phyloP scores from a whole-genome alignment of 2,888 invertebrate species.

The Andrena chrysosceles region DNA sequence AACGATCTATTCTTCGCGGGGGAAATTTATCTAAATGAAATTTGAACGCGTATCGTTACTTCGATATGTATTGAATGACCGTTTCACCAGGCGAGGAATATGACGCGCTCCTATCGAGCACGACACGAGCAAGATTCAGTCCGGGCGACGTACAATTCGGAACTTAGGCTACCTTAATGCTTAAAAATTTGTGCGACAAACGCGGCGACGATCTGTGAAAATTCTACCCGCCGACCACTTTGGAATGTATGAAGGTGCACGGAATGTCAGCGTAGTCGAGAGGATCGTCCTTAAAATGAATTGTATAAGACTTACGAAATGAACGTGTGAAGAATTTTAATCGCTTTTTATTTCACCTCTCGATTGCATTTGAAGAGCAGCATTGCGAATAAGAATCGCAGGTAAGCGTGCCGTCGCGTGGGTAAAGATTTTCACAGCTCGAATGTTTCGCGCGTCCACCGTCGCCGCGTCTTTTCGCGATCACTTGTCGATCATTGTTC shows the following conservation, averaged over 20 bases:
- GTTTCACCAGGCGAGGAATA: background rate
- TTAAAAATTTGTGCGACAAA: slow-evolving; percentile 46
- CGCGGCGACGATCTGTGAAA: slow-evolving; percentile 36
- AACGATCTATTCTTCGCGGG: background rate
- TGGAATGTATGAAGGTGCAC: slow-evolving; percentile 25
- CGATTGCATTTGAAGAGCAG: background rate
- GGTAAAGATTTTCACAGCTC: slow-evolving; percentile 8
- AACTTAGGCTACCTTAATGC: slow-evolving; percentile 72
- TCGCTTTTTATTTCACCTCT: slow-evolving; percentile 10
- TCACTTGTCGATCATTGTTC: slow-evolving; percentile 43
- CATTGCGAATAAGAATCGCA: background rate
- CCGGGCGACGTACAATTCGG: slow-evolving; percentile 60
- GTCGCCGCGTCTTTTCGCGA: slow-evolving; percentile 43
- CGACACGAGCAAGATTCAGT: slow-evolving; percentile 58
- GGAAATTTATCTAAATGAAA: background rate
- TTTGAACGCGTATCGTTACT: background rate
- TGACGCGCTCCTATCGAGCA: background rate
- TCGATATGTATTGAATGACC: slow-evolving; percentile 10
- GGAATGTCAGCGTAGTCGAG: slow-evolving; percentile 32
- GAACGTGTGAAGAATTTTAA: slow-evolving; percentile 1
- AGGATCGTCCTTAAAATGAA: slow-evolving; percentile 17
- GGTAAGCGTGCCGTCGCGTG: slow-evolving; percentile 1
- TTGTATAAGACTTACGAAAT: background rate
- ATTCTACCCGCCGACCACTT: background rate
- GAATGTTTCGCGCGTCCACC: background rate